Percentiles rank a stretch among this genome's conserved stretches.
These are phyloP conservation scores for Sinocyclocheilus grahami DNA, from an alignment of 2,113 vertebrate genomes.

Conservation along the genomic window DNA sequence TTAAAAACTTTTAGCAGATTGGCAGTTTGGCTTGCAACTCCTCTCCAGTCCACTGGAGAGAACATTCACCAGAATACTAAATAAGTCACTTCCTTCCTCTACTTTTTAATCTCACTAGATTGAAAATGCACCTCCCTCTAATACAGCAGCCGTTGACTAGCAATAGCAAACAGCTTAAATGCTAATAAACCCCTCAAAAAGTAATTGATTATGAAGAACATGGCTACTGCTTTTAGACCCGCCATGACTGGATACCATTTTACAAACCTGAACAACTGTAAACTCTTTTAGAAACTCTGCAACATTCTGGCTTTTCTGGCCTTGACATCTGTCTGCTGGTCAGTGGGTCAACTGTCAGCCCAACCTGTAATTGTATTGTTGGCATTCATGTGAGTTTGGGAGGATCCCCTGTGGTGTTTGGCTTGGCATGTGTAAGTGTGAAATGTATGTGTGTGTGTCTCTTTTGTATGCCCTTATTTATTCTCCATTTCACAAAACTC, in stretches of 20 bases:
- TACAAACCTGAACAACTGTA: background rate
- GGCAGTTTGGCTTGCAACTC: background rate
- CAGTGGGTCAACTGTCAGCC: constrained; percentile 10
- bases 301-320: background rate
- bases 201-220: background rate
- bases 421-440: constrained; percentile 1
- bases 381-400: background rate
- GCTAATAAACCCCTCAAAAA: background rate
- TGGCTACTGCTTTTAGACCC: background rate
- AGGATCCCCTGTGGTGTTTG: constrained; percentile 10
- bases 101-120: background rate
- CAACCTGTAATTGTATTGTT: background rate
- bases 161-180: background rate
- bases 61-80: background rate
- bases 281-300: background rate
- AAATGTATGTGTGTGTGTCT: constrained; percentile 5
- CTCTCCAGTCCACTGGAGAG: background rate
- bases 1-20: background rate
- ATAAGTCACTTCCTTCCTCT: background rate
- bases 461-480: constrained; percentile 59
- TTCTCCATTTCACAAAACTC: constrained; percentile 64
- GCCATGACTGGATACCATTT: background rate
- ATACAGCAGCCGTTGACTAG: background rate
- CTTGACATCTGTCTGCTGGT: constrained; percentile 19
- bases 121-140: background rate